Base-by-base conservation (phyloP, 2,888 invertebrate species). In the Xanthia togata region DNA sequence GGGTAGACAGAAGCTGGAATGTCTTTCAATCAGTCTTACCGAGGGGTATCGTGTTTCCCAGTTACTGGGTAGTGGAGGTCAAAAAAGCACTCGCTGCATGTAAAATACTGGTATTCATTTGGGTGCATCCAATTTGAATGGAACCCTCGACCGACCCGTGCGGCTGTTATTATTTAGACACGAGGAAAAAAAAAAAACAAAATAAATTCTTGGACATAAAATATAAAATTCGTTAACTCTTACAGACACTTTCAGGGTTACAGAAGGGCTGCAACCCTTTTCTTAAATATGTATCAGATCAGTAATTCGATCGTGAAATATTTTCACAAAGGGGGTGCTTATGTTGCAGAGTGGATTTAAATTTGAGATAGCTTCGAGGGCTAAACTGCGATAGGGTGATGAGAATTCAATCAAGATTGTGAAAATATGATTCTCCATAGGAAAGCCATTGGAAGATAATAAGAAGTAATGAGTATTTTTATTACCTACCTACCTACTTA, bases 221-320 rank as follows among this genome's bases (percentile, higher is more conserved):
- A 71, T 47, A 75, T n/a, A 60, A 63, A 62, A 63, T 63, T 50
- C n/a, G 62, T 77, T 44, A 55, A 67, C 35, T 82, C 23, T 57
- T 23, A 26, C 12, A 41, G 31, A 53, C 26, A 53, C 38, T 14
- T 20, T 12, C 31, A 57, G 57, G 79, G 78, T 68, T 63, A 35
- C n/a, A 31, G 12, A 31, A 57, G 55, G 70, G 70, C 9, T 64
- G 79, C 53, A 63, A 55, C 64, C 78, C 50, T 50, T 60, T 35
- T 65, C 63, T 79, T 79, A 70, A 82, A 83, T 78, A 79, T 73
- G 53, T 67, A 63, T 50, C 26, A 35, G 79, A 50, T 44, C 60
- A 47, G 64, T 70, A 68, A 84, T 69, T 80, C 41, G 68, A 84
- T 84, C 63, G 59, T 55, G 65, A 79, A 70, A 70, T 64, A 41